Conservation (phyloP, 2,888 invertebrate genomes). For the Polydrusus tereticollis region DNA sequence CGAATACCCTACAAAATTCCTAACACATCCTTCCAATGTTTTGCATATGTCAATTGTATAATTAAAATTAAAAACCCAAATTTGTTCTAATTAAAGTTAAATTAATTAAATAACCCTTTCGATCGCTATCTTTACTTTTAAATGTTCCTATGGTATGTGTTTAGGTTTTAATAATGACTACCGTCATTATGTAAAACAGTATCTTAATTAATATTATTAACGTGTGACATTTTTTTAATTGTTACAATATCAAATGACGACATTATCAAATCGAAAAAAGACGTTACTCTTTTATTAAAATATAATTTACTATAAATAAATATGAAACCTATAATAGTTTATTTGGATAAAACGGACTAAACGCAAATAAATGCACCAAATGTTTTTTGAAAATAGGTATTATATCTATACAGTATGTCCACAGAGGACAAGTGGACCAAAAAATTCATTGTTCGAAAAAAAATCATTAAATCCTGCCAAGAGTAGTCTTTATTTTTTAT, state of each 20-base stretch:
- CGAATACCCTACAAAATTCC: not conserved
- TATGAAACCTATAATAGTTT: no score
- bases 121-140: conserved; percentile 28
- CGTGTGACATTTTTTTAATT: conserved; percentile 31
- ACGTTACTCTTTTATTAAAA: not conserved
- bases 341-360: no score
- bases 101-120: conserved; percentile 30
- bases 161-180: conserved; percentile 21
- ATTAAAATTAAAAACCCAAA: conserved; percentile 29
- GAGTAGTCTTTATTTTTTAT: no score
- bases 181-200: conserved; percentile 38
- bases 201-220: conserved; percentile 33
- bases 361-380: no score
- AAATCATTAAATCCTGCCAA: no score
- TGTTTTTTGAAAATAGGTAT: no score
- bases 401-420: no score
- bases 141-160: conserved; percentile 25
- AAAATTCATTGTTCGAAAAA: no score
- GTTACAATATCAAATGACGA: not conserved
- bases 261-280: not conserved
- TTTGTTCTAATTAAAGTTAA: conserved; percentile 34
- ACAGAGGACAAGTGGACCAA: no score
- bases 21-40: not conserved
- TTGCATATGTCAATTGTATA: conserved; percentile 11
- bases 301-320: no score